Base-by-base conservation (phyloP, 2,888 invertebrate species). In the Cataglyphis altisquamis region DNA sequence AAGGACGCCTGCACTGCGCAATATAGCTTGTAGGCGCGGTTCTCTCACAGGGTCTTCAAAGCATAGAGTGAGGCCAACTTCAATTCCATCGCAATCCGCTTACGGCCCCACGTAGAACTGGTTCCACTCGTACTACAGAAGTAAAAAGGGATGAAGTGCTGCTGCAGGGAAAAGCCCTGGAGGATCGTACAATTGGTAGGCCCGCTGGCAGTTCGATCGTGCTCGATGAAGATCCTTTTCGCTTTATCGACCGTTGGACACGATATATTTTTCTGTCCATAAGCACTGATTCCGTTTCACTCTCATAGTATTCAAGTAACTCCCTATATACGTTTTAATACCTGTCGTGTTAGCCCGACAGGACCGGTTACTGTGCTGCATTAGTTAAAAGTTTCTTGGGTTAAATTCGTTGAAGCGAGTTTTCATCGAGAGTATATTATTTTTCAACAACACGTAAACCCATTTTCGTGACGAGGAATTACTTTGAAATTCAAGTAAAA, bases 61-160 rank as follows among this genome's bases (percentile, higher is more conserved):
- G 91, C 91, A 91, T 91, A 89, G 88, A 91, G 82, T 87, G 87
- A 87, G 86, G 85, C 89, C 91, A 90, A 91, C 92, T 92, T 90
- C 92, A 93, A 93, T 93, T 93, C 91, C 91, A 89, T 91, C 90
- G 92, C 93, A 93, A 93, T 93, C 93, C 92, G 93, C 93, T 93
- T 93, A 93, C 89, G 89, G 89, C 88, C 88, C 86, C 84, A 86
- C 88, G 88, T 83, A 70, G 84, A 87, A 64, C 86, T 81, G 82
- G 85, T 89, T 83, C 88, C 85, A 90, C 90, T 90, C 90, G 90
- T 90, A 84, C 86, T 90, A 84, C 77, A 84, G 86, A 90, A 89
- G 89, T 88, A 88, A 89, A 90, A 87, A 86, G 89, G 90, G 88
- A 90, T 88, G 86, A 90, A 90, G 89, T 90, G 89, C 84, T 85